Evolutionary conservation across 2,888 invertebrate species (phyloP), one percentile per base, ranked within the genome.

Genomic region (Pterobdella sp.): DNA sequence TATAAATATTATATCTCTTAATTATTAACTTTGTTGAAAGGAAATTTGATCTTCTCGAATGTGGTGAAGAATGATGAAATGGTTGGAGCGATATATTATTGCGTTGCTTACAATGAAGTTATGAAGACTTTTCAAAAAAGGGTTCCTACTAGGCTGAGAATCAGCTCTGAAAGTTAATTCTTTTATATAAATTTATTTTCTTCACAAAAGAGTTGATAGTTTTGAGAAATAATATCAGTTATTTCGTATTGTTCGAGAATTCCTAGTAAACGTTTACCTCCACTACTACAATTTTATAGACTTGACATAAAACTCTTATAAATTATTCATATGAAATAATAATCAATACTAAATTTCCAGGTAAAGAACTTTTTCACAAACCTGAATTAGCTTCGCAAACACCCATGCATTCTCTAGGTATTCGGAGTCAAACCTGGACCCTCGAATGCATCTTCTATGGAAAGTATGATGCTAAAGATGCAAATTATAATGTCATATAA

Each of bases 401-500:
- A 0, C 78, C 77, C 18, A 76, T 74, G 22, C 74, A 75, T 14
- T 77, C 92, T 83, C 89, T 91, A 70, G 94, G 91, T 0, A 85
- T 91, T 76, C 87, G 91, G 76, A 94, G 94, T 64, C 90, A 91
- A 82, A 89, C 88, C 77, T 88, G 91, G 22, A 91, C 91, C 81
- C 83, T 98, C 67, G 96, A 90, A 84, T 98, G 98, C 84, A 97
- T 98, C 79, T 96, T 88, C 84, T 94, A 95, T 79, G 98, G 97
- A 81, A 95, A 94, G 90, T 91, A 85, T 89, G 90, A 89, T 3
- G 14, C n/a, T n/a, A n/a, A n/a, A n/a, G n/a, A n/a, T n/a, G n/a
- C n/a, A n/a, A n/a, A n/a, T n/a, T n/a, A n/a, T n/a, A n/a, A n/a
- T n/a, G n/a, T n/a, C n/a, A n/a, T n/a, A n/a, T n/a, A n/a, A n/a